Conservation (phyloP, 2,888 invertebrate genomes). For the Andrena bicolor region DNA sequence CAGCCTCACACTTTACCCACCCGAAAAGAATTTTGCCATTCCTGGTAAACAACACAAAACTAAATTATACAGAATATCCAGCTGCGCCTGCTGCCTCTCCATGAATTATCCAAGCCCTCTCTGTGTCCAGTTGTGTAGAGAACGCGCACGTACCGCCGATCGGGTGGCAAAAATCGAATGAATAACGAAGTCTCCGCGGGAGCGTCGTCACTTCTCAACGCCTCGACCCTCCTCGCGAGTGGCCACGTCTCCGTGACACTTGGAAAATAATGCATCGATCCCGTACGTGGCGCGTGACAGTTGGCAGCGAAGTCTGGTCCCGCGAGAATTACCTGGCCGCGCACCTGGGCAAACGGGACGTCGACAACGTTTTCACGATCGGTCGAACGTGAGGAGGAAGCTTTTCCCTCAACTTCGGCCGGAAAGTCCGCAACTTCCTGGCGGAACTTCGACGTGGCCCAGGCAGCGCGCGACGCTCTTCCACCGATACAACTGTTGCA, state of each 20-base stretch:
- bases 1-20: background rate
- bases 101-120: background rate
- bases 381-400: conserved; percentile 44
- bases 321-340: conserved; percentile 56
- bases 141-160: background rate
- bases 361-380: conserved; percentile 60
- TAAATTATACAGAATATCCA: conserved; percentile 1
- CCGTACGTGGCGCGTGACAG: conserved; percentile 47
- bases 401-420: conserved; percentile 52
- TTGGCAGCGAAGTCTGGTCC: conserved; percentile 48
- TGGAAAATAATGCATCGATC: conserved; percentile 65
- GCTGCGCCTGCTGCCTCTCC: background rate
- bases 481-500: conserved; percentile 64
- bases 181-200: conserved; percentile 29
- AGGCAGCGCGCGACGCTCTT: conserved; percentile 48
- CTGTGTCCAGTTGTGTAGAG: background rate
- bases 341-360: conserved; percentile 47
- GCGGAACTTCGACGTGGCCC: conserved; percentile 40
- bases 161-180: conserved; percentile 26
- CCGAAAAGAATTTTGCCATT: background rate
- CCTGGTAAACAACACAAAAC: background rate
- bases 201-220: conserved; percentile 1
- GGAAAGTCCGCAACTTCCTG: conserved; percentile 58
- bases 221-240: conserved; percentile 6
- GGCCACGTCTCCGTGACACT: conserved; percentile 38